phyloP scores from a whole-genome alignment of 2,888 invertebrate genomes.

The Vandiemenella viatica region DNA sequence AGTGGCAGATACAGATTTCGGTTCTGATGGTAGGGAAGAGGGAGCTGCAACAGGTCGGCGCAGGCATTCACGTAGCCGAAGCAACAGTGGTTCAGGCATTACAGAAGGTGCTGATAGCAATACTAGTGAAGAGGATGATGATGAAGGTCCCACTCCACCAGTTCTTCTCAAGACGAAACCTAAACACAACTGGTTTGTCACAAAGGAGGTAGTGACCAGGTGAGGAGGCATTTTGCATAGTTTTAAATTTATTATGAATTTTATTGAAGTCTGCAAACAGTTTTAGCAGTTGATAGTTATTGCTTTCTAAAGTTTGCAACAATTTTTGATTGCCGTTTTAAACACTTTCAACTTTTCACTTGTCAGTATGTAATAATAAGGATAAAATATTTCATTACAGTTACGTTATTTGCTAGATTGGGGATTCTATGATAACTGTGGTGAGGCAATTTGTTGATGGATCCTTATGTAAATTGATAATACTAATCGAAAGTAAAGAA shows the following conservation, averaged over 20 bases:
- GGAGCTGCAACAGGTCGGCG: background rate
- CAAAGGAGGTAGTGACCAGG: slow-evolving; percentile 48
- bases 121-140: slow-evolving; percentile 15
- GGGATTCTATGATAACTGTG: no score
- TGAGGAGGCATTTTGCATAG: slow-evolving; percentile 26
- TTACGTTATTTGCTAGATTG: no score
- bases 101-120: slow-evolving; percentile 9
- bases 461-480: no score
- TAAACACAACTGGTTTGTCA: slow-evolving; percentile 49
- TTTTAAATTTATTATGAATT: background rate
- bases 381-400: no score
- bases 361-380: no score
- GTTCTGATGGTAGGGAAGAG: slow-evolving; percentile 4
- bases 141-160: slow-evolving; percentile 22
- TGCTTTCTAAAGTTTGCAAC: no score
- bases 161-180: slow-evolving; percentile 44
- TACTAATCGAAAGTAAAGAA: no score
- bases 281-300: no score
- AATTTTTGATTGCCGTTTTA: no score
- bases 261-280: background rate
- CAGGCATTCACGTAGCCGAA: slow-evolving; percentile 13
- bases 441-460: no score
- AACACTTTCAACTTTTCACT: no score
- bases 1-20: background rate
- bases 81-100: slow-evolving; percentile 19